Conservation (phyloP, 64 coral and sea anemone species). For the Hydrozoanthus tunicans region DNA sequence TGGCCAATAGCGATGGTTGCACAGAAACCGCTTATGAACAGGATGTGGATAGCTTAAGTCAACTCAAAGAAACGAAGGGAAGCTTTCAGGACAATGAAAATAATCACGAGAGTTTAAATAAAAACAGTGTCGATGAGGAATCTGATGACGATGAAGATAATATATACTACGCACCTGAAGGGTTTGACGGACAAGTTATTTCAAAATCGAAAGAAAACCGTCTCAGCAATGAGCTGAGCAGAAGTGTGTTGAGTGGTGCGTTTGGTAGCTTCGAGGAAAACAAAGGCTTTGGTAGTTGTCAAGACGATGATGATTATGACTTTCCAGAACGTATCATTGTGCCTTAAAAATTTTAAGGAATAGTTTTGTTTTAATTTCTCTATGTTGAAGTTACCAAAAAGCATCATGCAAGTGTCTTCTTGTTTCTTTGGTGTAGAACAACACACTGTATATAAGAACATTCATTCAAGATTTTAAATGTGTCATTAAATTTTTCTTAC, state of each 20-base stretch:
- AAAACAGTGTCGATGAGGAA: not conserved
- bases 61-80: not conserved
- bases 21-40: not conserved
- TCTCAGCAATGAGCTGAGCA: slow-evolving; percentile 6
- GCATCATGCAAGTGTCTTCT: too few species aligned
- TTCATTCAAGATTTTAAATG: too few species aligned
- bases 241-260: not conserved
- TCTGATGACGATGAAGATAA: not conserved
- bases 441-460: too few species aligned
- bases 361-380: not conserved
- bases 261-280: not conserved
- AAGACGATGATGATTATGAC: slow-evolving; percentile 3
- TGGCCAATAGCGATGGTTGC: not conserved
- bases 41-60: not conserved
- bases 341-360: not conserved
- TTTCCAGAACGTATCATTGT: slow-evolving; percentile 12
- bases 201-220: not conserved
- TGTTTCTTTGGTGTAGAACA: too few species aligned
- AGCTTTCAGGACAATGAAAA: not conserved
- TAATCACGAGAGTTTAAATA: not conserved
- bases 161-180: slow-evolving; percentile 15
- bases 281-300: not conserved
- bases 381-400: not conserved
- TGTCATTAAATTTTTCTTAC: too few species aligned
- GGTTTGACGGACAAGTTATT: not conserved